Base-by-base conservation (phyloP, 2,888 invertebrate genomes). In the Phengaris alcon region DNA sequence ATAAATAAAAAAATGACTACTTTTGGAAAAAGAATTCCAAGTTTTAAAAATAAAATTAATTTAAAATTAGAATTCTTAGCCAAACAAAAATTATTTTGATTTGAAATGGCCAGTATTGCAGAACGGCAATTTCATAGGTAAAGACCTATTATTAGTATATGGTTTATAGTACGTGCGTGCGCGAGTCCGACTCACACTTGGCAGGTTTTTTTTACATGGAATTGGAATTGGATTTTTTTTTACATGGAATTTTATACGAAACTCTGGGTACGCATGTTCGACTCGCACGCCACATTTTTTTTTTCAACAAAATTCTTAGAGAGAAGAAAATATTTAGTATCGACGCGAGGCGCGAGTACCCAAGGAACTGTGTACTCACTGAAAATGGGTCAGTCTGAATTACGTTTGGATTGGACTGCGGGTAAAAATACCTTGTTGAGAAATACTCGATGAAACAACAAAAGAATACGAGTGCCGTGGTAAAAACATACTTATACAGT, bases 321-420 rank as follows among this genome's bases (percentile, higher is more conserved):
- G 55, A 6, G n/a, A 55, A 55, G 4, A n/a, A 55, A 15, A 57
- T 57, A 57, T 59, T 12, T 35, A 44, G 13, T 44, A 13, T 8
- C 2, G 8, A 35, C 35, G 35, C 59, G 22, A 6, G 22, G 64
- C 64, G 35, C 64, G 64, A 64, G 35, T 35, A 44, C 64, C 35
- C 7, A 64, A 44, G 35, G 3, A 35, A 64, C 35, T 35, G 59
- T 64, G 35, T 44, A 59, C 64, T 64, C 35, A 64, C 35, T 15
- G 64, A 64, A 64, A 64, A 59, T 35, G 13, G 35, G 64, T 64
- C 64, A 35, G 35, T 52, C 1, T 12, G 52, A 52, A 12, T 35
- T 64, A 59, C 59, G 64, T 64, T 64, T 13, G 55, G 6, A n/a
- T 55, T 7, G 64, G 64, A 64, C 35, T 64, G 64, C 35, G 64